Percentiles rank a stretch among this genome's conserved stretches.
Evolutionary conservation across 2,888 invertebrate species (phyloP).

Genomic region (Apodemia hepburni): DNA sequence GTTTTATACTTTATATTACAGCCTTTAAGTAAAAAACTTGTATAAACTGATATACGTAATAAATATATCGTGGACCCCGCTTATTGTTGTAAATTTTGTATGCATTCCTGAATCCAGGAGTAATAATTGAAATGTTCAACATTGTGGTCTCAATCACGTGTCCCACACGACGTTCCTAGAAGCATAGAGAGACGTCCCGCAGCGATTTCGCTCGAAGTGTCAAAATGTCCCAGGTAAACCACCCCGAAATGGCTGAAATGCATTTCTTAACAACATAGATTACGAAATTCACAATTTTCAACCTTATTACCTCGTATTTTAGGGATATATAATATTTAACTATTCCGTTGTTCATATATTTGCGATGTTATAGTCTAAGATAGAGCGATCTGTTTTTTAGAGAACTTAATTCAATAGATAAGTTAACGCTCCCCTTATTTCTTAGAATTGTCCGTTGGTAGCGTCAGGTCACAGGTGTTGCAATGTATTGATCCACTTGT

Average conservation of each 20-base stretch:
- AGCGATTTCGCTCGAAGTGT: conserved; percentile 74
- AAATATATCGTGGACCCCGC: background rate
- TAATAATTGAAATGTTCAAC: conserved; percentile 58
- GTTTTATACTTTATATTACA: too few relatives aligned
- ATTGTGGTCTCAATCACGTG: conserved; percentile 58
- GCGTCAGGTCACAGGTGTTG: conserved; percentile 60
- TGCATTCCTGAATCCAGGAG: conserved; percentile 12
- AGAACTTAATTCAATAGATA: background rate
- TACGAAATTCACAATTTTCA: background rate
- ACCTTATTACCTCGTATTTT: background rate
- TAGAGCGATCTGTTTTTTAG: conserved; percentile 9
- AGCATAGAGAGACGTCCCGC: conserved; percentile 65
- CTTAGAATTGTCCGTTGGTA: conserved; percentile 30
- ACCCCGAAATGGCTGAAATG: conserved; percentile 45
- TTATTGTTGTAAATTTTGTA: conserved; percentile 17
- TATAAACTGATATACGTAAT: background rate
- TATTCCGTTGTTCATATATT: conserved; percentile 37
- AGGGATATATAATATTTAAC: background rate
- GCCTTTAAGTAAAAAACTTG: background rate
- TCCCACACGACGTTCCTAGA: conserved; percentile 70
- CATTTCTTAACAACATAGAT: conserved; percentile 18
- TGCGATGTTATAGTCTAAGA: conserved; percentile 51
- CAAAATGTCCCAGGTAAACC: conserved; percentile 70
- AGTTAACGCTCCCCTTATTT: background rate
- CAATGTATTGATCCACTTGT: conserved; percentile 54